Evolutionary conservation across 2,113 vertebrate genomes (phyloP).

Genomic region (Bufo gargarizans): DNA sequence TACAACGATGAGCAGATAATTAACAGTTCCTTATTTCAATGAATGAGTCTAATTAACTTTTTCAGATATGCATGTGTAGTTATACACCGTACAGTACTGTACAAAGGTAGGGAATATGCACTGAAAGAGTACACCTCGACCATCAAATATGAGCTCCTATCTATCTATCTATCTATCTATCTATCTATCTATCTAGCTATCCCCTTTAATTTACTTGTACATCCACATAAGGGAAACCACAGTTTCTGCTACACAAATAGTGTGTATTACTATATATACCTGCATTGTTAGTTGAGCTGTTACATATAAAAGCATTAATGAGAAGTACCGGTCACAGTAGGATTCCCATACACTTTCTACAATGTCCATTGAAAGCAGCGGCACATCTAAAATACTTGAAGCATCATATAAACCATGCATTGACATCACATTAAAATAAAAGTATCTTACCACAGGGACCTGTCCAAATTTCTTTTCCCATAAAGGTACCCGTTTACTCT

Average conservation of each 20-base stretch:
- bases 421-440: background rate
- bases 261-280: background rate
- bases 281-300: background rate
- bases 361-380: background rate
- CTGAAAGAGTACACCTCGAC: background rate
- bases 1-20: background rate
- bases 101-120: background rate
- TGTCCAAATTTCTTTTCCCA: slow-evolving; percentile 81
- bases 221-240: background rate
- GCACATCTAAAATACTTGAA: background rate
- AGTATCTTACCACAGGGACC: slow-evolving; percentile 75
- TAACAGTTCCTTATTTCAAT: background rate
- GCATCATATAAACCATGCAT: background rate
- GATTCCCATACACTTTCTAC: background rate
- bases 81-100: background rate
- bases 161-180: no score
- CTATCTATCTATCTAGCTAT: no score
- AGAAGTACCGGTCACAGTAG: background rate
- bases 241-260: background rate
- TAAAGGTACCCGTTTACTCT: slow-evolving; percentile 72
- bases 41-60: background rate
- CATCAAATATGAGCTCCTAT: no score
- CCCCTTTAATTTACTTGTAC: no score
- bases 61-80: background rate
- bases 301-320: background rate